A percentile compares a stretch with the other conserved stretches of the same genome.
These are phyloP conservation scores for Drosophila nr. fundita DNA, from an alignment of 2,888 invertebrate genomes.

Conservation along the genomic window DNA sequence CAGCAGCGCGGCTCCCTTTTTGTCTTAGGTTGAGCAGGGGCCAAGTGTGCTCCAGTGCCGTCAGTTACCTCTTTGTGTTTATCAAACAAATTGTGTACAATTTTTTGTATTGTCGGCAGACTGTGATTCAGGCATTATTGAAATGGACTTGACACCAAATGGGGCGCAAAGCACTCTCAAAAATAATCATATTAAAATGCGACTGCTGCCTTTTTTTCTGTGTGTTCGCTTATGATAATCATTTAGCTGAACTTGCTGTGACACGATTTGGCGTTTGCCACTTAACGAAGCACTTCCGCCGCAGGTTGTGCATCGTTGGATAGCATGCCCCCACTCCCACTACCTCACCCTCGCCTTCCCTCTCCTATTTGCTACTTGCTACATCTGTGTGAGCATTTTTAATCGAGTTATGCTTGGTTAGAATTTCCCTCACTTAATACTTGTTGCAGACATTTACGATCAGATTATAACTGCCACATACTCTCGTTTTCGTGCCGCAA, in stretches of 20 bases:
- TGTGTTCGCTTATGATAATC: slow-evolving; percentile 35
- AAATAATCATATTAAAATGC: slow-evolving; percentile 54
- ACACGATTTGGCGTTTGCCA: slow-evolving; percentile 10
- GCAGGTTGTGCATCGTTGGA: slow-evolving; percentile 1
- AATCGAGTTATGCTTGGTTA: slow-evolving; percentile 13
- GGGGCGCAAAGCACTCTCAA: slow-evolving; percentile 55
- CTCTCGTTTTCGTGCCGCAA: slow-evolving; percentile 43
- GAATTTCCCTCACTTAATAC: background rate
- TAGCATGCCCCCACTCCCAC: background rate
- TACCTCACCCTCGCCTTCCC: background rate
- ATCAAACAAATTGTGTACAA: slow-evolving; percentile 61
- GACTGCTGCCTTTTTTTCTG: slow-evolving; percentile 21
- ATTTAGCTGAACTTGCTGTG: slow-evolving; percentile 34
- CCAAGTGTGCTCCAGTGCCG: background rate
- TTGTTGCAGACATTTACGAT: slow-evolving; percentile 22
- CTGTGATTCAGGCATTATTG: slow-evolving; percentile 53
- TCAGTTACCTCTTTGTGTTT: slow-evolving; percentile 66
- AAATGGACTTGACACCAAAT: slow-evolving; percentile 81
- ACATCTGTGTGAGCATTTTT: background rate
- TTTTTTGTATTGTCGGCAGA: slow-evolving; percentile 15
- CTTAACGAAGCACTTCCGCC: slow-evolving; percentile 48
- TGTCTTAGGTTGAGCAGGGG: slow-evolving; percentile 9
- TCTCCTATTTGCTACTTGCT: background rate
- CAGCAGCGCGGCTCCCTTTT: slow-evolving; percentile 35
- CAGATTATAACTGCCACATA: slow-evolving; percentile 17